Conservation (phyloP, 2,888 invertebrate genomes). For the Copidosoma aretas region DNA sequence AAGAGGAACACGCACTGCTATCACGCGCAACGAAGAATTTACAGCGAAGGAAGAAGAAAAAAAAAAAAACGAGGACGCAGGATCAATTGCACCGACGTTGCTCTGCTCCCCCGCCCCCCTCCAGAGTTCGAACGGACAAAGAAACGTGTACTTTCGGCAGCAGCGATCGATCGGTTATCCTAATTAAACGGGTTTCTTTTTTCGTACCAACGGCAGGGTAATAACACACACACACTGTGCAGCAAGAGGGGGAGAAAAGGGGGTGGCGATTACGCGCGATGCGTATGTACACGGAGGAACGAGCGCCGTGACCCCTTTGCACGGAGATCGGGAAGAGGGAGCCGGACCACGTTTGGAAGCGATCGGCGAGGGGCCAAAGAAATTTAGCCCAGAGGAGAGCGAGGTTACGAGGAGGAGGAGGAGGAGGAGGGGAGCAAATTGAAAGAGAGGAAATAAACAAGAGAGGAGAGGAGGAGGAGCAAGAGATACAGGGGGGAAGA, state of each 20-base stretch:
- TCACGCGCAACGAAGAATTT: too few species aligned
- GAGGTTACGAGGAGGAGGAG: conserved; percentile 8
- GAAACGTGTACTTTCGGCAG: background rate
- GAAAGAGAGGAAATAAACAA: conserved; percentile 37
- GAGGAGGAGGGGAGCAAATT: conserved; percentile 35
- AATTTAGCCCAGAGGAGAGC: conserved; percentile 8
- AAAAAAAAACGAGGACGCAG: background rate
- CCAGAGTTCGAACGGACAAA: too few species aligned
- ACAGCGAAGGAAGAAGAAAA: background rate
- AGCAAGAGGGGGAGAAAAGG: too few species aligned
- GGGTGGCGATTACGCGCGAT: background rate
- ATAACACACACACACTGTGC: background rate
- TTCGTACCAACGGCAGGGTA: background rate
- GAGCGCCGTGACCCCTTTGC: background rate
- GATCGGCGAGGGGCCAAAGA: conserved; percentile 6
- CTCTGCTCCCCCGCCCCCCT: too few species aligned
- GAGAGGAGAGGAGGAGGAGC: background rate
- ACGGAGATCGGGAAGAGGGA: background rate
- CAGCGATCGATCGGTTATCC: background rate
- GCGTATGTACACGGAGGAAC: background rate
- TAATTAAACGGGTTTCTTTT: background rate
- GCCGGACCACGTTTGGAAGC: background rate
- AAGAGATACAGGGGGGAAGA: conserved; percentile 36
- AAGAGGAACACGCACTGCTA: too few species aligned
- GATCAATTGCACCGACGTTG: too few species aligned